Base-by-base conservation (phyloP, 2,888 invertebrate species). In the Epinotia brunnichana region DNA sequence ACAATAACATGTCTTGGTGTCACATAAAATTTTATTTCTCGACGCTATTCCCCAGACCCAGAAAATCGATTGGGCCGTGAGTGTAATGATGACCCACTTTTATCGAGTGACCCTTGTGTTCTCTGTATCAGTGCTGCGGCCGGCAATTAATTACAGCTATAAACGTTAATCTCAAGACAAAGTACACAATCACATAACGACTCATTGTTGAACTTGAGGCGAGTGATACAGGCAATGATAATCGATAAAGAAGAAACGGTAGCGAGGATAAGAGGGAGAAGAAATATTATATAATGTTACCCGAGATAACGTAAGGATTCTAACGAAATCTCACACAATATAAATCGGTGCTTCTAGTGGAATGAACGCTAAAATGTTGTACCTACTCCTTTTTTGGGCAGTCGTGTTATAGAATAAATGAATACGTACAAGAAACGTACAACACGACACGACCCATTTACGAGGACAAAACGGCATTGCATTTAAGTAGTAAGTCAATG, bases 401-500 rank as follows among this genome's bases (percentile, higher is more conserved):
- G 35, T 35, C 35, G 9, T 9, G 35, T 35, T 0, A 9, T 35
- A 35, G 9, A 7, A 35, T 9, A 35, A 35, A 35, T 35, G 35
- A 35, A 35, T 29, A 29, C 9, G 35, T 35, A 9, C 35, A 35
- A 7, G 9, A 77, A 74, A 75, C 70, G 57, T 76, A 70, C 74
- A 74, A 77, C 73, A 74, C 74, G 76, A 77, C 73, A 74, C 74
- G 76, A 75, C 68, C 75, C 77, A 75, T 76, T 73, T 74, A 77
- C 74, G 74, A 74, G 75, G 73, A 74, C 75, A 73, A 54, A 62
- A 56, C 72, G 67, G 24, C 68, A 72, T 67, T 63, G 63, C 68
- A 69, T 68, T 67, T 51, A 62, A 69, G 63, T 62, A 56, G 53
- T 48, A 68, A 62, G 62, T 63, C 68, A 69, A 69, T 69, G 72